Percentiles rank a stretch among this genome's conserved stretches.
Conservation (phyloP, 2,113 vertebrate genomes). For the Brachionichthys hirsutus region DNA sequence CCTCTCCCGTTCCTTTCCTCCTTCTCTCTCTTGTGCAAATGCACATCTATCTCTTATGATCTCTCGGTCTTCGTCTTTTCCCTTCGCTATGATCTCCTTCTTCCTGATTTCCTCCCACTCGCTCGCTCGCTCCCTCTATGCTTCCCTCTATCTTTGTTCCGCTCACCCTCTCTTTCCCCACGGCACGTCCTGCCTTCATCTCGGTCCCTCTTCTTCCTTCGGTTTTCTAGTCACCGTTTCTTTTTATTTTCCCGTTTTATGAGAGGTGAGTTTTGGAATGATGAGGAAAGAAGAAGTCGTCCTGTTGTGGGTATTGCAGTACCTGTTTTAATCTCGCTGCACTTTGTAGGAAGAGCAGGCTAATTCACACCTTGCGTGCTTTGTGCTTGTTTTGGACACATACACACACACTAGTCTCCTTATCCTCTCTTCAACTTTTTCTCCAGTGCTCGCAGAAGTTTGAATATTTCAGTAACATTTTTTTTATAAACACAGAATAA, state of each 20-base stretch:
- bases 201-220: constrained; percentile 59
- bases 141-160: constrained; percentile 63
- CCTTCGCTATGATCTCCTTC: constrained; percentile 69
- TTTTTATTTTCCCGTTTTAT: not conserved
- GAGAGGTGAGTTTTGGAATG: constrained; percentile 54
- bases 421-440: constrained; percentile 48
- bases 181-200: constrained; percentile 68
- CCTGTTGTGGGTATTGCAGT: constrained; percentile 60
- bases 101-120: constrained; percentile 73
- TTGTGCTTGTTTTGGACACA: constrained; percentile 50
- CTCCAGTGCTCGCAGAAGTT: constrained; percentile 37
- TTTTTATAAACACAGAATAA: constrained; percentile 15
- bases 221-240: constrained; percentile 43
- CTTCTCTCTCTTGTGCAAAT: constrained; percentile 68
- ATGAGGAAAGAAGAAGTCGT: constrained; percentile 46
- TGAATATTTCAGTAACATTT: constrained; percentile 42
- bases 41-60: constrained; percentile 71
- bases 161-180: constrained; percentile 63
- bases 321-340: constrained; percentile 64
- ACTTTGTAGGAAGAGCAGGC: constrained; percentile 49
- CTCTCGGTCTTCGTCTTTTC: constrained; percentile 66
- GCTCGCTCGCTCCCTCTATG: constrained; percentile 38
- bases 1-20: constrained; percentile 46
- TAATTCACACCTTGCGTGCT: constrained; percentile 39
- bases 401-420: constrained; percentile 24